Conservation (phyloP, 1,140 invertebrate genomes). For the Telenomus remus region DNA sequence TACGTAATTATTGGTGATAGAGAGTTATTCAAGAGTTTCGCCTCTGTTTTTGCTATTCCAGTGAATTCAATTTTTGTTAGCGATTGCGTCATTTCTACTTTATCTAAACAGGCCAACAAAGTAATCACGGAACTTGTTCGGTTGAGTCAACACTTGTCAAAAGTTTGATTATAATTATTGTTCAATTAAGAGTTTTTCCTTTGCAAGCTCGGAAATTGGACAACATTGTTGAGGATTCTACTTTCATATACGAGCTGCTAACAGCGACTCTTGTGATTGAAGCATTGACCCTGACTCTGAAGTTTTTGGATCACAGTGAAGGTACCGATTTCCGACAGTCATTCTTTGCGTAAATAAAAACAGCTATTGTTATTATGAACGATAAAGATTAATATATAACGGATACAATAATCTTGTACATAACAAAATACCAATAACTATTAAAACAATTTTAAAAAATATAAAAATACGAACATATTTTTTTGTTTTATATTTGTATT, state of each 20-base stretch:
- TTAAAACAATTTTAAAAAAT: too few species aligned
- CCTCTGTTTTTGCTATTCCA: neutral
- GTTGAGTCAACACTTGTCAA: conserved; percentile 13
- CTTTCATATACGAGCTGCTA: neutral
- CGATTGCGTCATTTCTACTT: conserved; percentile 18
- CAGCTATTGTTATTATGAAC: neutral
- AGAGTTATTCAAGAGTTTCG: neutral
- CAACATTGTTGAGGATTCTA: neutral
- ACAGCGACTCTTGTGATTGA: conserved; percentile 4
- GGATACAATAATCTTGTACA: too few species aligned
- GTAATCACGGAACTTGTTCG: conserved; percentile 6
- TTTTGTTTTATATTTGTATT: too few species aligned
- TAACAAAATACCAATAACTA: too few species aligned
- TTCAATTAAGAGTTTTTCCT: neutral
- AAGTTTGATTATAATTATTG: neutral
- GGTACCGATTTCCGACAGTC: neutral
- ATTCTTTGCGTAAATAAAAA: neutral
- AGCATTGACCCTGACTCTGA: conserved; percentile 40
- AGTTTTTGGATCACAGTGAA: conserved; percentile 5
- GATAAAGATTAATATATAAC: neutral
- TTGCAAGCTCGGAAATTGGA: neutral
- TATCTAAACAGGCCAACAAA: conserved; percentile 1
- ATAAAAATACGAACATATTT: too few species aligned
- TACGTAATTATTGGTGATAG: too few species aligned
- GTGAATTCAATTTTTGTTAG: conserved; percentile 3